Conservation (phyloP, 2,888 invertebrate genomes). For the Helobdella robusta region DNA sequence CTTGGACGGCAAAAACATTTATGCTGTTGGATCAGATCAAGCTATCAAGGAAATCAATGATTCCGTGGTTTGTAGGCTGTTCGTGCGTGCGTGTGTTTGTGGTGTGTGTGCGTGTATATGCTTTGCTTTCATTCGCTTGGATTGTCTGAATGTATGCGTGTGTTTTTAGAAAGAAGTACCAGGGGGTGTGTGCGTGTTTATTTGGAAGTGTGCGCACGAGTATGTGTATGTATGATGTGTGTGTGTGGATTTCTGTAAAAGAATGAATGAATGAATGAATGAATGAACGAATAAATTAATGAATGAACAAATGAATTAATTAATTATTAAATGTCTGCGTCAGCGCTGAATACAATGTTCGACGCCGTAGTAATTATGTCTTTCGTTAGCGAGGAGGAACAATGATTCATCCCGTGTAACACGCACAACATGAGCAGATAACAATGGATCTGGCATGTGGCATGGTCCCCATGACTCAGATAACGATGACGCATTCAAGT, state of each 20-base stretch:
- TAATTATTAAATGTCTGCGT: no score
- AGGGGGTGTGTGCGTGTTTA: neutral
- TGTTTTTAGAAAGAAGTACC: neutral
- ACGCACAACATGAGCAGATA: neutral
- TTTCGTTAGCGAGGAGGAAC: neutral
- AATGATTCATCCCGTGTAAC: neutral
- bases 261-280: no score
- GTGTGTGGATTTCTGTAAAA: no score
- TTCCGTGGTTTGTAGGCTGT: constrained; percentile 46
- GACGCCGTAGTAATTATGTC: neutral
- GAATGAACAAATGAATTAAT: no score
- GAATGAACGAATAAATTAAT: no score
- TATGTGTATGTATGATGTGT: no score
- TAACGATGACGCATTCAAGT: constrained; percentile 68
- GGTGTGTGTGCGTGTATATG: neutral
- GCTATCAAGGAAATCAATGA: constrained; percentile 56
- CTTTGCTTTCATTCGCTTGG: neutral
- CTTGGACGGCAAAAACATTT: constrained; percentile 59
- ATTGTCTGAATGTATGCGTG: neutral
- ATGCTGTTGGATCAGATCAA: constrained; percentile 64
- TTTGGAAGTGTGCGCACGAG: no score
- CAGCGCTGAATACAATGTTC: no score
- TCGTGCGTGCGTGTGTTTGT: neutral
- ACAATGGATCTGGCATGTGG: constrained; percentile 41
- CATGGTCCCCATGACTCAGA: constrained; percentile 53